Evolutionary conservation across 1,140 invertebrate species (phyloP).

Genomic region (Pinna nobilis): DNA sequence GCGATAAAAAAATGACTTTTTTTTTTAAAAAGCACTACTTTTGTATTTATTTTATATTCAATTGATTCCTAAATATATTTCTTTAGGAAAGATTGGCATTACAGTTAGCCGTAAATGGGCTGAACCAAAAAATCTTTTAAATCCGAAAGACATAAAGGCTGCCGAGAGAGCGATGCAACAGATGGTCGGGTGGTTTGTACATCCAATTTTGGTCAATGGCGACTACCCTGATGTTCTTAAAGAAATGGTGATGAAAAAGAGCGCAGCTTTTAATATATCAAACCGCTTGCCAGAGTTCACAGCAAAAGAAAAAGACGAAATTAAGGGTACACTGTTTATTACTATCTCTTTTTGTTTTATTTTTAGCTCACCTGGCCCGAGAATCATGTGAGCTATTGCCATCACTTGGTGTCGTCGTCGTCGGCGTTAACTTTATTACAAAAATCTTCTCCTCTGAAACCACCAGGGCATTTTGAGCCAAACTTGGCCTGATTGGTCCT

Average conservation of each 20-base stretch:
- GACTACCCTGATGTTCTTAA: conserved; percentile 71
- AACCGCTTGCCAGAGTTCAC: conserved; percentile 62
- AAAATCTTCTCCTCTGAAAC: too few relatives aligned
- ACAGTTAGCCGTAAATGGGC: conserved; percentile 50
- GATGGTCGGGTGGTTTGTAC: conserved; percentile 66
- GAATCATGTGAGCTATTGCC: neutral
- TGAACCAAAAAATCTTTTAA: conserved; percentile 51
- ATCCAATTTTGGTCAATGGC: conserved; percentile 69
- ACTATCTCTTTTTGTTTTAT: neutral
- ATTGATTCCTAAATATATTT: too few relatives aligned
- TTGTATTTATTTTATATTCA: too few relatives aligned
- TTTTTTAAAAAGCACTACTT: too few relatives aligned
- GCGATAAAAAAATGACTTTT: too few relatives aligned
- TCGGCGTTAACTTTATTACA: too few relatives aligned
- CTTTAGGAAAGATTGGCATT: conserved; percentile 64
- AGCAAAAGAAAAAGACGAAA: conserved; percentile 35
- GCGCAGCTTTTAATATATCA: conserved; percentile 36
- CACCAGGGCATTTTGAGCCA: too few relatives aligned
- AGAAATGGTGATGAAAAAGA: conserved; percentile 46
- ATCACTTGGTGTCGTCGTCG: too few relatives aligned
- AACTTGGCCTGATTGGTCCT: too few relatives aligned
- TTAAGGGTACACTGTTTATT: conserved; percentile 52
- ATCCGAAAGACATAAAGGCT: conserved; percentile 54
- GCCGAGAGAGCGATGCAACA: conserved; percentile 57
- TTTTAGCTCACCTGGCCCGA: neutral